Evolutionary conservation across 2,888 invertebrate species (phyloP), one percentile per base, ranked within the genome.

Genomic region (Bellardia bayeri): DNA sequence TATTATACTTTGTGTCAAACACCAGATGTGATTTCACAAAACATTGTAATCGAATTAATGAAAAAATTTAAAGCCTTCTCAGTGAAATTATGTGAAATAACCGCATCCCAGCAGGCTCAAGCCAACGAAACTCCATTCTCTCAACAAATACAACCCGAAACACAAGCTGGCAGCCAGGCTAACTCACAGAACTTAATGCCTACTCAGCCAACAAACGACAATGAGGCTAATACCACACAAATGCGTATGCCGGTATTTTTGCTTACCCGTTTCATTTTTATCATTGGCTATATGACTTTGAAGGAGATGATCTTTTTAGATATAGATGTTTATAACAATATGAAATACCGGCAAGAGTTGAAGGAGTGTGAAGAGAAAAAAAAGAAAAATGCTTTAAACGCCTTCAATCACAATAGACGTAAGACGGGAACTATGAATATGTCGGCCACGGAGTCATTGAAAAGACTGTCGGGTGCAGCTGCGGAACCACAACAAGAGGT

Each of bases 291-390:
- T 87, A 94, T 97, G 87, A 97, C 97, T 0, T 93, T 97, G 82
- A 96, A 96, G 89, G 96, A 98, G 91, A 95, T 98, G 92, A 96
- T 97, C 74, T 96, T 97, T 92, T 94, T 98, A 81, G 98, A 99
- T 91, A 96, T 96, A 42, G 95, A 95, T 89, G 96, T 98, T 5
- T 97, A 98, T 90, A 97, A 96, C 87, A 98, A 98, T 93, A 94
- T 98, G 90, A 97, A 97, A 91, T 94, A 96, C 82, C 94, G 96
- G 8, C 95, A 95, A 86, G 94, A 94, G 49, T 90, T 95, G 7
- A 94, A 92, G 86, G 91, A 93, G 1, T 89, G 90, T 51, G 92
- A 92, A 45, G 91, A 92, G 84, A 92, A 92, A 76, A 92, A 92
- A 16, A 91, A 95, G 93, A 93, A 94, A 76, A 90, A 89, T 16